These are phyloP conservation scores for Microtus oregoni DNA, from an alignment of 2,113 vertebrate species.

Conservation along the genomic window DNA sequence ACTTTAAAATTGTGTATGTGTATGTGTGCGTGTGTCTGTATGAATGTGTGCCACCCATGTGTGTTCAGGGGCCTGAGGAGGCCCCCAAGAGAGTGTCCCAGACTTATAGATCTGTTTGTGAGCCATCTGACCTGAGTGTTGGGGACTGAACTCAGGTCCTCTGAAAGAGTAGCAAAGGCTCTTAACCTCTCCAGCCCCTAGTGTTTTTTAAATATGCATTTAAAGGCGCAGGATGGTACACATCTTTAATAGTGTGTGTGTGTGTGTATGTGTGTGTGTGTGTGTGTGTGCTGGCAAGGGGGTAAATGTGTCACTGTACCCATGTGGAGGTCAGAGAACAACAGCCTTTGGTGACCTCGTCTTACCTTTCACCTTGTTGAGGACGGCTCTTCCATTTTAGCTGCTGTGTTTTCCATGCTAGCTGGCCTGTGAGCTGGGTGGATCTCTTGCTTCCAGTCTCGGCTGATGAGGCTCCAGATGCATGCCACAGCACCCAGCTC, in stretches of 20 bases:
- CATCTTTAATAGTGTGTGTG: background rate
- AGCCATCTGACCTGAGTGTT: background rate
- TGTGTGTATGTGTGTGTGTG: background rate
- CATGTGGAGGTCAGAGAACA: background rate
- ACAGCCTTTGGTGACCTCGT: too few species aligned
- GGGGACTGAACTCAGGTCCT: background rate
- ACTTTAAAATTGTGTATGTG: background rate
- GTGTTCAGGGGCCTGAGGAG: background rate
- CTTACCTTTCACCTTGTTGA: background rate
- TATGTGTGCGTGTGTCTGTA: background rate
- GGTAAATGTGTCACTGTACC: background rate
- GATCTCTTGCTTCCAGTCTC: background rate
- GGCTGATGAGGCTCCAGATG: background rate
- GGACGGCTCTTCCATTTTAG: background rate
- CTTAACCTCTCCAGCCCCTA: background rate
- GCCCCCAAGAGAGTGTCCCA: background rate
- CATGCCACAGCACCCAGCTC: background rate
- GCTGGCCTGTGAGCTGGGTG: background rate
- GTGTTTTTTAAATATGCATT: background rate
- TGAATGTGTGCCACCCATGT: background rate
- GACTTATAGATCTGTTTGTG: background rate
- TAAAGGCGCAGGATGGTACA: background rate
- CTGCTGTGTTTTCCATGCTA: background rate
- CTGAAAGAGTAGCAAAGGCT: background rate
- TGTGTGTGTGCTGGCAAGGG: background rate